Conservation (phyloP, 2,888 invertebrate genomes). For the Cheiracanthium punctorium region DNA sequence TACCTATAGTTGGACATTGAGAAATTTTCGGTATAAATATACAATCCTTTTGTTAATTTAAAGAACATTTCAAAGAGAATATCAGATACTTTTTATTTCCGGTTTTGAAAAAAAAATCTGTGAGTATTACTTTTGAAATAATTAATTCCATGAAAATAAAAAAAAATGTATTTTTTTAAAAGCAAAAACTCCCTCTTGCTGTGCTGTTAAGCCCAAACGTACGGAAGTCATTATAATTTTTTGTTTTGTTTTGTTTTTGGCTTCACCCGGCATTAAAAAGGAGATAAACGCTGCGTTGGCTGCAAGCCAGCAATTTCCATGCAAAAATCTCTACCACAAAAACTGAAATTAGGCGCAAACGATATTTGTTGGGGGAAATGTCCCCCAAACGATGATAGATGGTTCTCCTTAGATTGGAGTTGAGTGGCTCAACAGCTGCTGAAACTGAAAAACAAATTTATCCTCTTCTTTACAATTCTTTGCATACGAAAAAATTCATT, state of each 20-base stretch:
- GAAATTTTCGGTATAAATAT: too few species aligned
- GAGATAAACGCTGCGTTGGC: slow-evolving; percentile 5
- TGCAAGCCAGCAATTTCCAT: slow-evolving; percentile 14
- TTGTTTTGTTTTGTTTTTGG: background rate
- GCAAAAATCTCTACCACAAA: slow-evolving; percentile 47
- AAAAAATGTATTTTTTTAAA: background rate
- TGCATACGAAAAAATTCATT: slow-evolving; percentile 46
- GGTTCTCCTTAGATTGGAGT: slow-evolving; percentile 38
- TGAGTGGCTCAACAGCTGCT: slow-evolving; percentile 53
- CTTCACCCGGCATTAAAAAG: background rate
- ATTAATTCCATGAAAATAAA: background rate
- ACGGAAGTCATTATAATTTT: background rate
- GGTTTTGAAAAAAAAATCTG: background rate
- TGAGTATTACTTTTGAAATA: too few species aligned
- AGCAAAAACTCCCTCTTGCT: background rate
- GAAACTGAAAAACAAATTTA: slow-evolving; percentile 27
- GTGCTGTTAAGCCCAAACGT: background rate
- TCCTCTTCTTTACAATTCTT: slow-evolving; percentile 11
- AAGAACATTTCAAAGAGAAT: too few species aligned
- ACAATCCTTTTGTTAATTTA: too few species aligned
- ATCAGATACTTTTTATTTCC: too few species aligned
- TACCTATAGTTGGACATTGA: too few species aligned
- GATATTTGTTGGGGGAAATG: slow-evolving; percentile 37
- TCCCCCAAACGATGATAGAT: slow-evolving; percentile 53
- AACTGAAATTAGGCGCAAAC: slow-evolving; percentile 56